Conservation (phyloP, 2,797 vertebrate species). For the Neomorphus geoffroyi region DNA sequence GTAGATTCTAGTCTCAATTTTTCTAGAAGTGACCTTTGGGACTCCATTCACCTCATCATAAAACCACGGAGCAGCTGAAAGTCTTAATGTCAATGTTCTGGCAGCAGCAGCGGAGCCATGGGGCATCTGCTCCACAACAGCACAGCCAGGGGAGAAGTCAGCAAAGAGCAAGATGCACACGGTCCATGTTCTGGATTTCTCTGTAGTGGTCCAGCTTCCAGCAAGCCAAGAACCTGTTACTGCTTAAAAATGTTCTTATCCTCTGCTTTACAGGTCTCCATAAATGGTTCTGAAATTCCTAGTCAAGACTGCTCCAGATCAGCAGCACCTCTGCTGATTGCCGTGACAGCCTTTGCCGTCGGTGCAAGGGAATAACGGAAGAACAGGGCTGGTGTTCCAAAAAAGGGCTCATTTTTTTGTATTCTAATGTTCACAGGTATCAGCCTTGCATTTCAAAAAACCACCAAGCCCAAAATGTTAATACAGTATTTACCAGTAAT, state of each 20-base stretch:
- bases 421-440: not conserved
- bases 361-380: not conserved
- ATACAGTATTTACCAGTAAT: not conserved
- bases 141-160: not conserved
- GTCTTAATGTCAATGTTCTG: not conserved
- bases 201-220: conserved; percentile 23
- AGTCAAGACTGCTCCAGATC: not conserved
- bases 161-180: rapidly evolving
- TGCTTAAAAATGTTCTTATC: not conserved
- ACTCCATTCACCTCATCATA: not conserved
- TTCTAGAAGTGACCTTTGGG: not conserved
- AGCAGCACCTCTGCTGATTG: not conserved
- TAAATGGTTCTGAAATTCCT: not conserved
- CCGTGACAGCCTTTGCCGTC: not conserved
- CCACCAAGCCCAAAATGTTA: not conserved
- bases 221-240: conserved; percentile 1
- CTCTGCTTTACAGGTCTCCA: not conserved
- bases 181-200: not conserved
- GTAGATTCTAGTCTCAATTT: not conserved
- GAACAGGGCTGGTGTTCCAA: not conserved
- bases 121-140: rapidly evolving
- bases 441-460: not conserved
- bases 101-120: not conserved
- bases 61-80: not conserved
- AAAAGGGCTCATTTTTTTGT: not conserved